Conservation (phyloP, 2,888 invertebrate genomes). For the Ophonus ardosiacus region DNA sequence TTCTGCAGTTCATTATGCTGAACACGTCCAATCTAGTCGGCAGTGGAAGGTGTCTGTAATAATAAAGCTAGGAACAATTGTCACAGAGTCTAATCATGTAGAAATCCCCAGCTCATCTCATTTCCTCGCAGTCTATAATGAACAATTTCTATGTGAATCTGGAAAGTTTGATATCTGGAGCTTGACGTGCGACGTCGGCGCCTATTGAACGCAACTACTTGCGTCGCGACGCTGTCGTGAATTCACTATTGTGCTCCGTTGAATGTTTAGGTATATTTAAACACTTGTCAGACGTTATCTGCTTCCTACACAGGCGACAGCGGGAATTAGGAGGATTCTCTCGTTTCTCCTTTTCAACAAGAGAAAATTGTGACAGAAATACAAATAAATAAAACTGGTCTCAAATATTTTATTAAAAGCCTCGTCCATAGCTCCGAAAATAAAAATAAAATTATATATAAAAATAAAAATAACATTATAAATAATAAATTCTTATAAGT, state of each 20-base stretch:
- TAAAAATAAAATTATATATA: too few species aligned
- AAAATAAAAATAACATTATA: too few species aligned
- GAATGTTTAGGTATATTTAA: neutral
- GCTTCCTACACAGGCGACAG: neutral
- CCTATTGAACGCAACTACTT: neutral
- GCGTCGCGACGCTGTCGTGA: neutral
- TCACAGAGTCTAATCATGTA: neutral
- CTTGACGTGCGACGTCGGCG: neutral
- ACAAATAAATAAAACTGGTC: too few species aligned
- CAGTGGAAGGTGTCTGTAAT: neutral
- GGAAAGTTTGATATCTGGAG: slow-evolving; percentile 2
- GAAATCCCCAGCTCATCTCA: neutral
- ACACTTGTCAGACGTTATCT: neutral
- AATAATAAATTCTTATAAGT: too few species aligned
- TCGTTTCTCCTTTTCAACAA: neutral
- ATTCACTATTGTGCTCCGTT: neutral
- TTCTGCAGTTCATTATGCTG: too few species aligned
- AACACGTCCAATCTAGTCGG: too few species aligned
- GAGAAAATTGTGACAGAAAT: too few species aligned
- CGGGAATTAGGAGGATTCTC: neutral
- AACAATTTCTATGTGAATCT: neutral
- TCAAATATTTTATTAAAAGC: too few species aligned
- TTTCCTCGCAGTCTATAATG: slow-evolving; percentile 3
- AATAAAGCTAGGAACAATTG: neutral
- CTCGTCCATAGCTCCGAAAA: too few species aligned